Evolutionary conservation across 2,888 invertebrate genomes (phyloP).

Genomic region (Pteria penguin): DNA sequence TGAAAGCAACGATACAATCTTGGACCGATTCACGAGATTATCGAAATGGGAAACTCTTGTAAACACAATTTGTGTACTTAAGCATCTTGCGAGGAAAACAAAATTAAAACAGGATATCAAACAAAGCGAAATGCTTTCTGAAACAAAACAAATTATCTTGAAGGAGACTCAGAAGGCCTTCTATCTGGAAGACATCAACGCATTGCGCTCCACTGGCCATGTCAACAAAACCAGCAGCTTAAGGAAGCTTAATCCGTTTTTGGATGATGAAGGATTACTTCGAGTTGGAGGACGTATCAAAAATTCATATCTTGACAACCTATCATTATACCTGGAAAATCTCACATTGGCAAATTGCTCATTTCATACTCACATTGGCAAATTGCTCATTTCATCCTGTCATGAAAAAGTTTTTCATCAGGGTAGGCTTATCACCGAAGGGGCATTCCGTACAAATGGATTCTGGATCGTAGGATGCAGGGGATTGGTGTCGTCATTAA

Average conservation of each 20-base stretch:
- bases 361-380: constrained; percentile 44
- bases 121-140: constrained; percentile 19
- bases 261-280: constrained; percentile 23
- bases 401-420: constrained; percentile 50
- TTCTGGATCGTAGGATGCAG: constrained; percentile 54
- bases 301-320: constrained; percentile 42
- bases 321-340: constrained; percentile 52
- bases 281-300: constrained; percentile 40
- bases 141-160: constrained; percentile 28
- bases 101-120: constrained; percentile 17
- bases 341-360: constrained; percentile 26
- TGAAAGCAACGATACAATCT: too few species aligned
- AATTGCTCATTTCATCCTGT: constrained; percentile 41
- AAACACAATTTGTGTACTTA: not conserved
- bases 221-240: constrained; percentile 24
- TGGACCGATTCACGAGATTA: constrained; percentile 7
- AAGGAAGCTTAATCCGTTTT: constrained; percentile 28
- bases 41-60: not conserved
- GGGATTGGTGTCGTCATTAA: constrained; percentile 34
- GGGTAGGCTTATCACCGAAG: constrained; percentile 51
- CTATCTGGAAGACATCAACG: constrained; percentile 20
- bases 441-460: constrained; percentile 39
- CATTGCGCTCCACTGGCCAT: not conserved
- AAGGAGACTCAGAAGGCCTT: constrained; percentile 28
- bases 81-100: constrained; percentile 1